Conservation (phyloP, 2,113 vertebrate genomes). For the Pongo pygmaeus region DNA sequence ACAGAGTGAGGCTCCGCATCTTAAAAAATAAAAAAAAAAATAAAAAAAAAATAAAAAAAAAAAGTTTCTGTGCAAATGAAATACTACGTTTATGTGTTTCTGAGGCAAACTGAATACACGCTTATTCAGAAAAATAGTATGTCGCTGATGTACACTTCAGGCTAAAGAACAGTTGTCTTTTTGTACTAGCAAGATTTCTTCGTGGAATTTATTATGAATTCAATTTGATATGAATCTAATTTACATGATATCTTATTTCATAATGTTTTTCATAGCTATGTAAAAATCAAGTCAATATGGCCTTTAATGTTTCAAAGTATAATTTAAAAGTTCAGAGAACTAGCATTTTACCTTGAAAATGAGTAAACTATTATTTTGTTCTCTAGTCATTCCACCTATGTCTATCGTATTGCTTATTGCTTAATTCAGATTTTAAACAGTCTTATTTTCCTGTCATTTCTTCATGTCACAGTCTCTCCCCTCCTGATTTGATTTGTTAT, state of each 20-base stretch:
- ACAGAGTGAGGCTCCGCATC: no score
- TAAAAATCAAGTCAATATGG: constrained; percentile 40
- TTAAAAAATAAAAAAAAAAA: no score
- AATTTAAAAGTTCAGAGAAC: constrained; percentile 27
- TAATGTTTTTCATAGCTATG: constrained; percentile 53
- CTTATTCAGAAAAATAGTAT: neutral
- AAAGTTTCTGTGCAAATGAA: neutral
- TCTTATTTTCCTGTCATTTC: neutral
- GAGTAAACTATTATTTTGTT: neutral
- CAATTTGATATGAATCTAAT: constrained; percentile 52
- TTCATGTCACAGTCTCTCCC: neutral
- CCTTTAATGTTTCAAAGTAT: constrained; percentile 38
- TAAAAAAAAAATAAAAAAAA: neutral
- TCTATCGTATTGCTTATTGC: neutral
- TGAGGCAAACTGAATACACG: neutral
- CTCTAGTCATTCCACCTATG: neutral
- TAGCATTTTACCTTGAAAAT: constrained; percentile 38
- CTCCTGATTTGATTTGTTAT: no score
- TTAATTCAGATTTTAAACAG: neutral
- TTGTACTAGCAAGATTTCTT: neutral
- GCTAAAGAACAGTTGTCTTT: neutral
- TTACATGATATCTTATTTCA: constrained; percentile 48
- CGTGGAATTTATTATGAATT: constrained; percentile 38
- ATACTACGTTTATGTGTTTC: neutral
- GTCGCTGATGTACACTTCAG: neutral